phyloP scores from a whole-genome alignment of 2,888 invertebrate species.

The Formica aserva region DNA sequence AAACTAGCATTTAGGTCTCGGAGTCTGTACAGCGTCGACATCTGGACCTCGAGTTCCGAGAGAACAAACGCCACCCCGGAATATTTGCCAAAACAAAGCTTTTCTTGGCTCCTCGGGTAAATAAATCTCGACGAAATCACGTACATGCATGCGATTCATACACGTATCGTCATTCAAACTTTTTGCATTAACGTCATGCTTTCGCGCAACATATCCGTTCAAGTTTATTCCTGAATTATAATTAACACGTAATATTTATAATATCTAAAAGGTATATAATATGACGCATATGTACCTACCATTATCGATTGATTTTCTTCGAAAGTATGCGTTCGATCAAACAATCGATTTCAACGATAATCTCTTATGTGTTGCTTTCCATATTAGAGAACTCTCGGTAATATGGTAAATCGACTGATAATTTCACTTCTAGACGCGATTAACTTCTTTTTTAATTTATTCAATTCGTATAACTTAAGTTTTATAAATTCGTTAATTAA shows the following conservation, averaged over 20 bases:
- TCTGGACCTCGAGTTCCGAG: slow-evolving; percentile 58
- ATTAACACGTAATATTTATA: background rate
- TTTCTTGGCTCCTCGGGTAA: slow-evolving; percentile 69
- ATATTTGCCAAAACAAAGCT: slow-evolving; percentile 72
- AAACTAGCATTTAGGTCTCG: background rate
- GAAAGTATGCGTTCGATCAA: background rate
- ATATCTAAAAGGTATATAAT: background rate
- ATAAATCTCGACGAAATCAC: slow-evolving; percentile 65
- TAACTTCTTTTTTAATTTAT: background rate
- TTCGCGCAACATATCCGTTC: background rate
- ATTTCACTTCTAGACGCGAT: slow-evolving; percentile 8
- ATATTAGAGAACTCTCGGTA: background rate
- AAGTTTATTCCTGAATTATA: background rate
- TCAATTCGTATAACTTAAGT: background rate
- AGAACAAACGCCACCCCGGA: slow-evolving; percentile 47
- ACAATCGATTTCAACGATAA: background rate
- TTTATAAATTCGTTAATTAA: slow-evolving; percentile 8
- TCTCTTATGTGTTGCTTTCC: background rate
- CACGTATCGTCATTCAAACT: slow-evolving; percentile 27
- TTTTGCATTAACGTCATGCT: background rate
- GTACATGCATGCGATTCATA: slow-evolving; percentile 27
- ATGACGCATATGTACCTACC: slow-evolving; percentile 39
- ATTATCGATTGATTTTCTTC: slow-evolving; percentile 18
- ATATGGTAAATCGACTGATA: background rate
- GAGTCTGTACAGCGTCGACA: slow-evolving; percentile 65